A percentile compares a stretch with the other conserved stretches of the same genome.
These are phyloP conservation scores for Erinaceus europaeus DNA, from an alignment of 2,113 vertebrate genomes.

Conservation along the genomic window DNA sequence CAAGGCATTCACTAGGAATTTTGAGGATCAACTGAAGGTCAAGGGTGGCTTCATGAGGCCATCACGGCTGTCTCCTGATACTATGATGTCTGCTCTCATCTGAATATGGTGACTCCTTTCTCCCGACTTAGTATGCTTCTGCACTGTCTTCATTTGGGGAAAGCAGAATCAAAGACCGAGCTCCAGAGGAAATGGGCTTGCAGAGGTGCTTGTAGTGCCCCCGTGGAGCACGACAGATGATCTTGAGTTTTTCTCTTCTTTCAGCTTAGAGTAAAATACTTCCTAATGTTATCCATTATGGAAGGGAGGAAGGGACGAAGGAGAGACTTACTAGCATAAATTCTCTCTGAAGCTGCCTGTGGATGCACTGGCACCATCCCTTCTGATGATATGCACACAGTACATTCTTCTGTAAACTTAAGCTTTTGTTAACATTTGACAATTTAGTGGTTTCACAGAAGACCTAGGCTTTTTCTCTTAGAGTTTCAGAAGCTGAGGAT, in stretches of 20 bases:
- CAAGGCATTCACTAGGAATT: background rate
- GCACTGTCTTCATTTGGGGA: background rate
- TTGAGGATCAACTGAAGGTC: background rate
- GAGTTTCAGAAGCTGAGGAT: background rate
- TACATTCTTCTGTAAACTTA: background rate
- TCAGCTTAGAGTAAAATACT: no score
- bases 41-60: background rate
- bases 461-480: constrained; percentile 31
- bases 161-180: background rate
- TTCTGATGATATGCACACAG: background rate
- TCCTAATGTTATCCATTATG: no score
- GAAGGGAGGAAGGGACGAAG: no score
- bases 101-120: background rate
- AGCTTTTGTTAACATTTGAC: background rate
- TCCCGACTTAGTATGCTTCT: background rate
- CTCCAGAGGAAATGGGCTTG: background rate
- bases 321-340: background rate
- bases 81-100: background rate
- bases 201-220: background rate
- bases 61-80: background rate
- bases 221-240: no score
- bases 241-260: no score
- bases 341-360: background rate
- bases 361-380: background rate
- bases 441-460: background rate